phyloP scores from a whole-genome alignment of 2,797 vertebrate genomes.

The Eremophila alpestris region DNA sequence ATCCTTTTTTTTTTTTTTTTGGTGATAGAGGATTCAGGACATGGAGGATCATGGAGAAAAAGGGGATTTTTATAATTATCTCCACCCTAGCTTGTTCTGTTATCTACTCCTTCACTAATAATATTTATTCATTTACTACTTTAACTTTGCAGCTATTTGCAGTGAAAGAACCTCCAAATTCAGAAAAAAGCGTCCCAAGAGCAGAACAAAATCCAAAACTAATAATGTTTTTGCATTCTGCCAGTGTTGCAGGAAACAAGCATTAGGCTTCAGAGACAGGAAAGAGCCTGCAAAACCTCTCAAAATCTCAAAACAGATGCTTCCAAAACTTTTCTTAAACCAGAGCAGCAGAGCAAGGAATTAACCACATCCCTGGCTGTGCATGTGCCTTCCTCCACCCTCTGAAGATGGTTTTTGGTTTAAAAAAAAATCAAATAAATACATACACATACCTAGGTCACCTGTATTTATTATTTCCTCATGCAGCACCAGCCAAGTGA shows the following conservation, averaged over 20 bases:
- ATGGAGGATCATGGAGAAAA: not conserved
- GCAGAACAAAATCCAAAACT: not conserved
- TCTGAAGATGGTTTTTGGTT: not conserved
- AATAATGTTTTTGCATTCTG: not conserved
- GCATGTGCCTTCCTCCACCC: not conserved
- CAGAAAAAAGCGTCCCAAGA: not conserved
- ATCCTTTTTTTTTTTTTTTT: not conserved
- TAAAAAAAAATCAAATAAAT: not conserved
- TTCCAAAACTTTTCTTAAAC: not conserved
- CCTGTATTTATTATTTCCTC: not conserved
- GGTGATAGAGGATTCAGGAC: not conserved
- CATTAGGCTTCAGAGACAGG: not conserved
- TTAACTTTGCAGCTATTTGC: not conserved
- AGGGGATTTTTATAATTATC: rapidly evolving
- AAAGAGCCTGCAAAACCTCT: not conserved
- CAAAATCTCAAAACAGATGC: not conserved
- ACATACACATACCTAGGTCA: not conserved
- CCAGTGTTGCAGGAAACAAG: not conserved
- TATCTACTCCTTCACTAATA: not conserved
- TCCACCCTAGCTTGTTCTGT: not conserved
- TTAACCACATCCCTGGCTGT: not conserved
- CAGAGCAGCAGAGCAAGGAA: not conserved
- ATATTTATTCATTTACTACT: not conserved
- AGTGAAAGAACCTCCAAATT: not conserved
- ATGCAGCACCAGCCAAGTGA: not conserved